Evolutionary conservation across 2,888 invertebrate genomes (phyloP).

Genomic region (Drosophila atripex): DNA sequence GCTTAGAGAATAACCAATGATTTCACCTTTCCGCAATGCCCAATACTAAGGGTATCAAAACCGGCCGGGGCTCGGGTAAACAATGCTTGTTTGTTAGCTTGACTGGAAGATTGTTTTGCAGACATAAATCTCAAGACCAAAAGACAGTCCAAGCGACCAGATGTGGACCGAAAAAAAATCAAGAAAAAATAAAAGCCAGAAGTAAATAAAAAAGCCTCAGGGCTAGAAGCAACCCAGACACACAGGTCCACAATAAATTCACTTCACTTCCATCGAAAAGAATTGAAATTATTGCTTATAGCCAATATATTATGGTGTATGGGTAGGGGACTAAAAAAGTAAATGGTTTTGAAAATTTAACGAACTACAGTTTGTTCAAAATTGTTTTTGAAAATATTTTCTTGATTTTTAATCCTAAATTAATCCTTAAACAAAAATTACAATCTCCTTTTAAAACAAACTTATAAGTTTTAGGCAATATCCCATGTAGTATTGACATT

Average conservation of each 20-base stretch:
- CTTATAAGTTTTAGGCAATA: too few species aligned
- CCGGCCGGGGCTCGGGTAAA: constrained; percentile 52
- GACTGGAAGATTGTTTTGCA: constrained; percentile 55
- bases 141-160: constrained; percentile 52
- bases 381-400: not conserved
- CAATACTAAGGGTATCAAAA: constrained; percentile 36
- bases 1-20: constrained; percentile 15
- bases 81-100: constrained; percentile 70
- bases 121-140: constrained; percentile 68
- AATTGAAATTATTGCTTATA: constrained; percentile 19
- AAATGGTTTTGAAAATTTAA: not conserved
- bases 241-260: constrained; percentile 52
- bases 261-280: constrained; percentile 30
- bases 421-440: too few species aligned
- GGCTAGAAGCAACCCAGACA: constrained; percentile 29
- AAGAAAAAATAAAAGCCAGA: not conserved
- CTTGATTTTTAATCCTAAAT: too few species aligned
- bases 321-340: not conserved
- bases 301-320: constrained; percentile 4
- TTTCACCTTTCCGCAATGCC: constrained; percentile 17
- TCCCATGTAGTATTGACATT: not conserved
- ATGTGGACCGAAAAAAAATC: constrained; percentile 26
- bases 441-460: too few species aligned
- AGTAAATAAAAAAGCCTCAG: constrained; percentile 17
- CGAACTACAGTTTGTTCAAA: not conserved